These are phyloP conservation scores for Parauchenoglanis punctatus DNA, from an alignment of 2,797 vertebrate species.

Conservation along the genomic window DNA sequence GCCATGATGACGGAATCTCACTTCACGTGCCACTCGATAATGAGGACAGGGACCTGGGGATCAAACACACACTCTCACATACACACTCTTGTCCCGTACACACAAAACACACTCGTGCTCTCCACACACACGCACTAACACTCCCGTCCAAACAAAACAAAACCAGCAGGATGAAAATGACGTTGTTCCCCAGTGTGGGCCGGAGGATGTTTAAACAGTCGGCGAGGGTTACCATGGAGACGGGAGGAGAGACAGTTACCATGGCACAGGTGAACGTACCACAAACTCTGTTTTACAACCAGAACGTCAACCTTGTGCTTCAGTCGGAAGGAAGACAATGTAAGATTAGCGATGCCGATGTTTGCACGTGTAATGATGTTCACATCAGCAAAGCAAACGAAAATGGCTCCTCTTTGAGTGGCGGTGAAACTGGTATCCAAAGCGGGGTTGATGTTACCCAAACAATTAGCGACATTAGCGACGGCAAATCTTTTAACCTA, in stretches of 20 bases:
- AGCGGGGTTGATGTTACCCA: background rate
- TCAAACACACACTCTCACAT: background rate
- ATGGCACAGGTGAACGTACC: conserved; percentile 67
- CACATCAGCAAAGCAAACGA: background rate
- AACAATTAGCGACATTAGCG: background rate
- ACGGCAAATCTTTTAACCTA: background rate
- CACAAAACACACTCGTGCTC: background rate
- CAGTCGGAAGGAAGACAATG: conserved; percentile 56
- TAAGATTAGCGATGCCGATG: background rate
- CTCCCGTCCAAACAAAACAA: conserved; percentile 44
- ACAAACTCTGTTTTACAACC: conserved; percentile 76
- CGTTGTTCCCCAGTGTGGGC: conserved; percentile 68
- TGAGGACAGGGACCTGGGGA: background rate
- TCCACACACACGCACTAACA: background rate
- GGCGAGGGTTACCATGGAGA: background rate
- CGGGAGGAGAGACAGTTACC: conserved; percentile 20
- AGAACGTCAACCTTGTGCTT: conserved; percentile 71
- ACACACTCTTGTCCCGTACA: background rate
- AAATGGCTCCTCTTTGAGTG: background rate
- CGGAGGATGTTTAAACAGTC: conserved; percentile 46
- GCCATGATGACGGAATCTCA: background rate
- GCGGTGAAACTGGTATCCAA: background rate
- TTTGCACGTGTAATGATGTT: background rate
- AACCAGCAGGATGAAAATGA: conserved; percentile 74
- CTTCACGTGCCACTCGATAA: background rate